Conservation (phyloP, 2,797 vertebrate species). For the Microcaecilia unicolor region DNA sequence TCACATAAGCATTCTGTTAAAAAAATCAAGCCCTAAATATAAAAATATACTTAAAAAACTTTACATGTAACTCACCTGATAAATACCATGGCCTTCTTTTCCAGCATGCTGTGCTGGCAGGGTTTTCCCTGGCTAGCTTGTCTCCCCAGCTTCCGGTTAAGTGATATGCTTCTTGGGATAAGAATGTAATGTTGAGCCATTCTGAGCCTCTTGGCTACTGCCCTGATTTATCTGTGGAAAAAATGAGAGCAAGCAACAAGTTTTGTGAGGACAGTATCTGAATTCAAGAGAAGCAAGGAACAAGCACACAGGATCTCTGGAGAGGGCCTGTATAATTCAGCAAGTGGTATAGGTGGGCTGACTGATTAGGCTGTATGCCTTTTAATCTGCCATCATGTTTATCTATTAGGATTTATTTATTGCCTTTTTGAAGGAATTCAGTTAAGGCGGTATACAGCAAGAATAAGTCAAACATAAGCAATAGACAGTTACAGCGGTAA, state of each 20-base stretch:
- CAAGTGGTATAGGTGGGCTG: background rate
- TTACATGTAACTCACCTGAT: slow-evolving; percentile 8
- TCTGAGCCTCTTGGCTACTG: slow-evolving; percentile 4
- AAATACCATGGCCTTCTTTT: background rate
- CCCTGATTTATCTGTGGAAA: slow-evolving; percentile 10
- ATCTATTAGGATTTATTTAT: too few relatives aligned
- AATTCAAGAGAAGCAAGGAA: too few relatives aligned
- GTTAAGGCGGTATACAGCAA: too few relatives aligned
- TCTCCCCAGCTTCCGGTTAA: background rate
- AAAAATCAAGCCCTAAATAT: too few relatives aligned
- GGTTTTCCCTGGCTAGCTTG: background rate
- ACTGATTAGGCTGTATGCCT: too few relatives aligned
- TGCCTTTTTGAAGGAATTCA: too few relatives aligned
- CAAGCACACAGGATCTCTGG: too few relatives aligned
- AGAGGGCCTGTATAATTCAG: background rate
- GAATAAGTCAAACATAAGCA: too few relatives aligned
- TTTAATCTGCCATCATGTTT: too few relatives aligned
- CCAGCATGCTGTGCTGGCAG: background rate
- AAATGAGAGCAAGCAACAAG: background rate
- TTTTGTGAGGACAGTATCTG: too few relatives aligned
- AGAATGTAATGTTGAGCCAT: background rate
- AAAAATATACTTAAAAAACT: background rate
- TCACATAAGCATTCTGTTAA: too few relatives aligned
- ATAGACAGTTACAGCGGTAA: too few relatives aligned
- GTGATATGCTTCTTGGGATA: background rate